These are phyloP conservation scores for Hoplias malabaricus DNA, from an alignment of 2,113 vertebrate species.

Conservation along the genomic window DNA sequence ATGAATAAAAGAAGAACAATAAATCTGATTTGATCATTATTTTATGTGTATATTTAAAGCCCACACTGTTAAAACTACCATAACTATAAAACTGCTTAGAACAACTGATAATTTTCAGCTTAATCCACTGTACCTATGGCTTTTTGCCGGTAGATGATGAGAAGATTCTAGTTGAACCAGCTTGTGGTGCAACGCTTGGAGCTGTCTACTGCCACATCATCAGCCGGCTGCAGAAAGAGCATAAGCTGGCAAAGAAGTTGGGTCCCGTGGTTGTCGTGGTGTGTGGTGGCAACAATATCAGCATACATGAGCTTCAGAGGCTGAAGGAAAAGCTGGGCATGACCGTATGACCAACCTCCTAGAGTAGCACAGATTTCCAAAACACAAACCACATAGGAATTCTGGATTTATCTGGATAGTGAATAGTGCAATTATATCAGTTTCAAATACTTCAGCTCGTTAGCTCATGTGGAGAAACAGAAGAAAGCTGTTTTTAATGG, in stretches of 20 bases:
- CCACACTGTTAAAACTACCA: no score
- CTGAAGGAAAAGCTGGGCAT: constrained; percentile 66
- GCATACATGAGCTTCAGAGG: constrained; percentile 67
- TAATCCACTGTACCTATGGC: neutral
- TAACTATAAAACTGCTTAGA: no score
- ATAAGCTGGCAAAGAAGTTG: constrained; percentile 66
- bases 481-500: no score
- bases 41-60: neutral
- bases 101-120: no score
- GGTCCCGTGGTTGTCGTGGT: constrained; percentile 81
- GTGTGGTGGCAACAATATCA: constrained; percentile 85
- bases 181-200: constrained; percentile 85
- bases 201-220: constrained; percentile 81
- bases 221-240: constrained; percentile 74
- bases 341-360: no score
- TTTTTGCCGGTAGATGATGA: constrained; percentile 80
- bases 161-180: constrained; percentile 85
- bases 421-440: no score
- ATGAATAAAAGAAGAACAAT: neutral
- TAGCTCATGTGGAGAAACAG: no score
- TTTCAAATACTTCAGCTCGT: no score
- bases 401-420: no score
- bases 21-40: no score
- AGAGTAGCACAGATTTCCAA: neutral
- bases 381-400: no score